Conservation (phyloP, 2,113 vertebrate species). For the Embiotoca jacksoni region DNA sequence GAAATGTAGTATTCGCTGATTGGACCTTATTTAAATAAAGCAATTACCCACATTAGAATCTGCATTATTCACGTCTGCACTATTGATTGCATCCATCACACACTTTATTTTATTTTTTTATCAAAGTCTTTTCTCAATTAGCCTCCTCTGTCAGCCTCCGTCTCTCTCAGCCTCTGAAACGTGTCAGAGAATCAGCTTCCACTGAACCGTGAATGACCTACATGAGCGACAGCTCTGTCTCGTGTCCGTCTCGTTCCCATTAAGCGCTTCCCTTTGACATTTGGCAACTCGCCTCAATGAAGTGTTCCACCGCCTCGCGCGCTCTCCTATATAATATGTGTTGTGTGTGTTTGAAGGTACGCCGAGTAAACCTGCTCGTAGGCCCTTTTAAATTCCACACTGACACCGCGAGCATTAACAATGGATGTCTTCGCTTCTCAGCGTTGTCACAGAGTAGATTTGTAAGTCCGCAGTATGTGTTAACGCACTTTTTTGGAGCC, state of each 20-base stretch:
- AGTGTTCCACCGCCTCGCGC: neutral
- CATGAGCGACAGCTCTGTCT: neutral
- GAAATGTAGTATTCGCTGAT: too few species aligned
- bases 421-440: slow-evolving; percentile 18
- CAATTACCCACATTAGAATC: too few species aligned
- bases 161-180: neutral
- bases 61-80: too few species aligned
- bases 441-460: neutral
- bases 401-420: slow-evolving; percentile 41
- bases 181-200: neutral
- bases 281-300: neutral
- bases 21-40: too few species aligned
- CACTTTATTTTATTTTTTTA: neutral
- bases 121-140: neutral
- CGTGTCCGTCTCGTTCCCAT: neutral
- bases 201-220: slow-evolving; percentile 29
- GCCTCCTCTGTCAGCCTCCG: neutral
- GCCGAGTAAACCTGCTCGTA: neutral
- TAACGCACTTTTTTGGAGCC: neutral
- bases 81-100: too few species aligned
- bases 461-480: neutral
- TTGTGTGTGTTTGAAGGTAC: slow-evolving; percentile 28
- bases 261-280: slow-evolving; percentile 12
- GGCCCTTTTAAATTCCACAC: slow-evolving; percentile 34
- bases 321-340: slow-evolving; percentile 12